Conservation (phyloP, 2,113 vertebrate species). For the Trachemys scripta region DNA sequence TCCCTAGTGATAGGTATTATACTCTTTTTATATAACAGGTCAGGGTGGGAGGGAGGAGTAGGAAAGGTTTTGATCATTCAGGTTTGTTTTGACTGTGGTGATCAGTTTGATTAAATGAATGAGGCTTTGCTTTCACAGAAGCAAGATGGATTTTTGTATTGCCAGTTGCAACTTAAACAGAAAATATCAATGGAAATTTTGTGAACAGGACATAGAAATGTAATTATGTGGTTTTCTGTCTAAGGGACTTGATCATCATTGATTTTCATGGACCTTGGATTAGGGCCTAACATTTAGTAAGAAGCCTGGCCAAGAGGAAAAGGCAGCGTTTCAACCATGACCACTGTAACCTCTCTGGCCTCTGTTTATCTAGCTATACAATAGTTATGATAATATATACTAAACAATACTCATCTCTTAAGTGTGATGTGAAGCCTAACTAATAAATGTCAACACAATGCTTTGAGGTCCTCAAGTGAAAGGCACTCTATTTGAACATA, state of each 20-base stretch:
- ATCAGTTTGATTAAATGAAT: neutral
- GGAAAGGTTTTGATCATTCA: neutral
- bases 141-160: neutral
- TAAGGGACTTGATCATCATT: neutral
- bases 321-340: neutral
- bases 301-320: neutral
- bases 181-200: neutral
- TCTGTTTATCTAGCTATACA: neutral
- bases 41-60: neutral
- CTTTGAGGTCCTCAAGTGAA: neutral
- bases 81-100: neutral
- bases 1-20: neutral
- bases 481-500: neutral
- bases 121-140: neutral
- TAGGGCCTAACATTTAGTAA: neutral
- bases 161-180: neutral
- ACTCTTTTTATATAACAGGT: neutral
- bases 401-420: neutral
- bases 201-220: neutral
- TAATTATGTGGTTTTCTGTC: neutral
- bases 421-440: accelerated
- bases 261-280: neutral
- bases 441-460: neutral
- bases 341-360: neutral
- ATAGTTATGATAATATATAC: neutral